Percentiles rank a stretch among this genome's conserved stretches.
Conservation (phyloP, 1,140 invertebrate species). For the Achatina immaculata region DNA sequence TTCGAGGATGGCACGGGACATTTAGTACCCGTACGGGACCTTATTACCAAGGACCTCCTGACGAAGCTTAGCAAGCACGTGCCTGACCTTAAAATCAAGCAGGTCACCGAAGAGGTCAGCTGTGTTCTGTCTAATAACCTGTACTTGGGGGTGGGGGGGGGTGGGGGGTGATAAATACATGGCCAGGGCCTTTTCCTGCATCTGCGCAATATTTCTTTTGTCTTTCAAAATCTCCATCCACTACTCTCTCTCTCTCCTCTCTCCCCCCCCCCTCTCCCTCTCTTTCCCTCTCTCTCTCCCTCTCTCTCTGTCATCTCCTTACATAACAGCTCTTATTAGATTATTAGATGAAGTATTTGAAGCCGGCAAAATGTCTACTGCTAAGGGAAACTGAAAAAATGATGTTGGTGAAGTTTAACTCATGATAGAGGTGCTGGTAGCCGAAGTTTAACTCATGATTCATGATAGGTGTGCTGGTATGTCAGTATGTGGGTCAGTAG, state of each 20-base stretch:
- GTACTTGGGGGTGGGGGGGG: background rate
- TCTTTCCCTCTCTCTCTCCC: background rate
- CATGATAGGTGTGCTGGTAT: too few species aligned
- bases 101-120: conserved; percentile 17
- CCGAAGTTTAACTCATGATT: too few species aligned
- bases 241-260: background rate
- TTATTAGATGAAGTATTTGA: too few species aligned
- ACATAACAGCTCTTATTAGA: too few species aligned
- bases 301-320: background rate
- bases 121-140: background rate
- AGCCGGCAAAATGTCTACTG: too few species aligned
- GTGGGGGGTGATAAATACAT: too few species aligned
- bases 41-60: background rate
- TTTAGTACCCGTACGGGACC: background rate
- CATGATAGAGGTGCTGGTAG: too few species aligned
- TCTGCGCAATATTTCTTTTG: background rate
- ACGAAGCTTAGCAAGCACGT: conserved; percentile 16
- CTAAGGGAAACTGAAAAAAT: too few species aligned
- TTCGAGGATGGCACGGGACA: background rate
- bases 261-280: background rate
- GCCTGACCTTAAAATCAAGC: conserved; percentile 13
- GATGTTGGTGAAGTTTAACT: too few species aligned
- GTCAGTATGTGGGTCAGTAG: too few species aligned
- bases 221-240: background rate
- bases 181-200: background rate